These are phyloP conservation scores for Dioctria linearis DNA, from an alignment of 2,888 invertebrate species.

Conservation along the genomic window DNA sequence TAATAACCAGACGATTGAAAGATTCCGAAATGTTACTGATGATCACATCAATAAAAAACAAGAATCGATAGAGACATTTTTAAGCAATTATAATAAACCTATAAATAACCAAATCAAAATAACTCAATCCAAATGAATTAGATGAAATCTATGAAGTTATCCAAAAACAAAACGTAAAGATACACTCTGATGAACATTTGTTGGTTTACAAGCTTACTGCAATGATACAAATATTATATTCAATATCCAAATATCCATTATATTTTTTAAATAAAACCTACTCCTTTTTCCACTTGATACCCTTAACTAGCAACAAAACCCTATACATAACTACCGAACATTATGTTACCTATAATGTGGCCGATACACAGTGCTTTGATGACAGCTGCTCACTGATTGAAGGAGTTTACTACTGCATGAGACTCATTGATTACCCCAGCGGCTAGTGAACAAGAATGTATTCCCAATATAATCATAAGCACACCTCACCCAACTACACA, in stretches of 20 bases:
- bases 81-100: too few species aligned
- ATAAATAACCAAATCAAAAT: too few species aligned
- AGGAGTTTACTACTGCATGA: conserved; percentile 23
- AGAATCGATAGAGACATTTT: too few species aligned
- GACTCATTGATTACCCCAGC: too few species aligned
- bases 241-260: conserved; percentile 20
- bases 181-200: background rate
- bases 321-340: conserved; percentile 7
- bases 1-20: too few species aligned
- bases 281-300: too few species aligned
- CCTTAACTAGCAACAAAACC: background rate
- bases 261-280: background rate
- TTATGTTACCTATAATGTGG: background rate
- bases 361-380: background rate
- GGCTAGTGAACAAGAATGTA: background rate
- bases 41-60: too few species aligned
- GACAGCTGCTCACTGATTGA: background rate
- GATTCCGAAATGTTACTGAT: too few species aligned
- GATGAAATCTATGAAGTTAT: background rate
- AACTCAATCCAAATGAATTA: too few species aligned
- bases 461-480: conserved; percentile 5
- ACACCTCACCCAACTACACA: background rate
- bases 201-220: background rate
- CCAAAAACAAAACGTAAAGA: conserved; percentile 7
- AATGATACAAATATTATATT: conserved; percentile 6